phyloP scores from a whole-genome alignment of 92 coral and sea anemone genomes.

The Siderastrea siderea region DNA sequence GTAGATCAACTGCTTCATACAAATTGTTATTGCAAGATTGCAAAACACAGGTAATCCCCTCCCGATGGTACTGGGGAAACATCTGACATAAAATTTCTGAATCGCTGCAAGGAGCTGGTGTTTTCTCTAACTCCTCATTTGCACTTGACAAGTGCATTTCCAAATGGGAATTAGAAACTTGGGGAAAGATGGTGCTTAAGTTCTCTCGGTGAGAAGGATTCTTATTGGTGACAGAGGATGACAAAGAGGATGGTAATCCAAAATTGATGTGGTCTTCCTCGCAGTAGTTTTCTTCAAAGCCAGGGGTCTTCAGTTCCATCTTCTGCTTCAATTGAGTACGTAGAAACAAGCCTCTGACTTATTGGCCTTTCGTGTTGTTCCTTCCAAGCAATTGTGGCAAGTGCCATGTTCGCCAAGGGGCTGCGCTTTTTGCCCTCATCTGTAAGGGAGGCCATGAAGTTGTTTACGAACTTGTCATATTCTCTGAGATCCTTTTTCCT shows the following conservation, averaged over 20 bases:
- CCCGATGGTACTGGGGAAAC: not conserved
- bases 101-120: not conserved
- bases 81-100: not conserved
- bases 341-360: not conserved
- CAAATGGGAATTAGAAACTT: not conserved
- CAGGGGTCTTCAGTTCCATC: not conserved
- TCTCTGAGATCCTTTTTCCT: not conserved
- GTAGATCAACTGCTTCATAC: not conserved
- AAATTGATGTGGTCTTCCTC: not conserved
- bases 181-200: not conserved
- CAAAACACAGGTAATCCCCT: not conserved
- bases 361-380: not conserved
- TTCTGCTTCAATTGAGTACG: not conserved
- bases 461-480: not conserved
- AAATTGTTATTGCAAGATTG: too few relatives aligned
- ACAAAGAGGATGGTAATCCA: not conserved
- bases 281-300: not conserved
- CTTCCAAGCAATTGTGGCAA: not conserved
- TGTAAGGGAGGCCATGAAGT: too few relatives aligned
- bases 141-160: conserved; percentile 1
- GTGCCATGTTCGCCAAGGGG: not conserved
- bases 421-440: not conserved
- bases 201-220: too few relatives aligned
- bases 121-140: not conserved
- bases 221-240: too few relatives aligned